phyloP scores from a whole-genome alignment of 2,113 vertebrate species.

The Chlorodrepanis virens region DNA sequence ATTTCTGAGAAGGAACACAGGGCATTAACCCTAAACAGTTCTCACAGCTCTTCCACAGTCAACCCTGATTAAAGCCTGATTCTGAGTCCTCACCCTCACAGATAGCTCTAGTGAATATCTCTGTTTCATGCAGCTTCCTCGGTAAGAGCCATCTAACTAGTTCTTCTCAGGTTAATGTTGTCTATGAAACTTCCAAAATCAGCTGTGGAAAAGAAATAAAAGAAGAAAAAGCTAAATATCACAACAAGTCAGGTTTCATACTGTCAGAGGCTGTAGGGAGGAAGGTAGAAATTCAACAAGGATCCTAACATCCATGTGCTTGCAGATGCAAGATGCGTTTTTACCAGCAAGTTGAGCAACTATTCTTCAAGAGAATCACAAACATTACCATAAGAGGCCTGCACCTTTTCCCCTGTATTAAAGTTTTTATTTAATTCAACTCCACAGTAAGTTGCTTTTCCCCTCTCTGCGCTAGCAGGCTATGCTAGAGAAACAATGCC shows the following conservation, averaged over 20 bases:
- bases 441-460: neutral
- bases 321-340: neutral
- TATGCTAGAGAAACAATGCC: neutral
- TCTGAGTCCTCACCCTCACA: neutral
- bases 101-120: neutral
- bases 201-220: neutral
- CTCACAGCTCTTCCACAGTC: neutral
- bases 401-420: neutral
- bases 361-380: neutral
- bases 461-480: neutral
- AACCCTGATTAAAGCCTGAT: neutral
- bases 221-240: neutral
- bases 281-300: neutral
- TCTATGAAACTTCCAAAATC: neutral
- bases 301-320: neutral
- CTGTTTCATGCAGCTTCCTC: accelerated
- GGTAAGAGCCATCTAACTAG: neutral
- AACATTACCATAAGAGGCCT: neutral
- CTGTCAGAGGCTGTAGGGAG: neutral
- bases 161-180: neutral
- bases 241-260: neutral
- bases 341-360: neutral
- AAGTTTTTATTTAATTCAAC: neutral
- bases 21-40: neutral
- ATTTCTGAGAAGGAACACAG: neutral